Conservation (phyloP, 2,888 invertebrate genomes). For the Drosophila subquinaria region DNA sequence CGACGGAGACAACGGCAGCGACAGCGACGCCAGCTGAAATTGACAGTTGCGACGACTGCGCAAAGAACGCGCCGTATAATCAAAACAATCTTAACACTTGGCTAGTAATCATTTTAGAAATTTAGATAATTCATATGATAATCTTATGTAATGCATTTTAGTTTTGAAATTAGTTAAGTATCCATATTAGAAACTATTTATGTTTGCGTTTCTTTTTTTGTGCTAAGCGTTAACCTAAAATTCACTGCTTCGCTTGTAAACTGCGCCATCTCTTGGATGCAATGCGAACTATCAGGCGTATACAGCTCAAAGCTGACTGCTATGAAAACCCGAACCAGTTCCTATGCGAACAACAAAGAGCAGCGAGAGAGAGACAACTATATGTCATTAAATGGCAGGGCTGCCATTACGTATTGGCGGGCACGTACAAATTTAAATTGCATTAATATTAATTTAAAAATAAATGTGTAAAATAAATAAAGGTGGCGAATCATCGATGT, state of each 20-base stretch:
- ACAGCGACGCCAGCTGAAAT: slow-evolving; percentile 7
- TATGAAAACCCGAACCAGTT: slow-evolving; percentile 1
- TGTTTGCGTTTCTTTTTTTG: too few relatives aligned
- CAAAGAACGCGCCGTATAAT: slow-evolving; percentile 23
- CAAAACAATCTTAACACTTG: slow-evolving; percentile 56
- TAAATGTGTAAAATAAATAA: too few relatives aligned
- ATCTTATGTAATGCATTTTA: neutral
- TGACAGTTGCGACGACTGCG: slow-evolving; percentile 51
- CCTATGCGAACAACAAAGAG: neutral
- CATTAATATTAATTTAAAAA: too few relatives aligned
- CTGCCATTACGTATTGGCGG: slow-evolving; percentile 5
- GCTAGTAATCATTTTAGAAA: neutral
- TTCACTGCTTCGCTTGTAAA: neutral
- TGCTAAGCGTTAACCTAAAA: too few relatives aligned
- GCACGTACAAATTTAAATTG: neutral
- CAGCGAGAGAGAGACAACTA: slow-evolving; percentile 14
- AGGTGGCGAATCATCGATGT: too few relatives aligned
- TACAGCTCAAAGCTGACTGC: slow-evolving; percentile 18
- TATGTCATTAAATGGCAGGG: neutral
- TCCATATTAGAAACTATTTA: neutral
- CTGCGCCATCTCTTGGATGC: slow-evolving; percentile 13
- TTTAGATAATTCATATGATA: neutral
- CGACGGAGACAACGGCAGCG: slow-evolving; percentile 4
- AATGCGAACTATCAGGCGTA: rapidly evolving
- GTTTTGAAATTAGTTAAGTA: neutral